Evolutionary conservation across 2,888 invertebrate genomes (phyloP), one percentile per base, ranked within the genome.

Genomic region (Zhuqinia jingwanae): DNA sequence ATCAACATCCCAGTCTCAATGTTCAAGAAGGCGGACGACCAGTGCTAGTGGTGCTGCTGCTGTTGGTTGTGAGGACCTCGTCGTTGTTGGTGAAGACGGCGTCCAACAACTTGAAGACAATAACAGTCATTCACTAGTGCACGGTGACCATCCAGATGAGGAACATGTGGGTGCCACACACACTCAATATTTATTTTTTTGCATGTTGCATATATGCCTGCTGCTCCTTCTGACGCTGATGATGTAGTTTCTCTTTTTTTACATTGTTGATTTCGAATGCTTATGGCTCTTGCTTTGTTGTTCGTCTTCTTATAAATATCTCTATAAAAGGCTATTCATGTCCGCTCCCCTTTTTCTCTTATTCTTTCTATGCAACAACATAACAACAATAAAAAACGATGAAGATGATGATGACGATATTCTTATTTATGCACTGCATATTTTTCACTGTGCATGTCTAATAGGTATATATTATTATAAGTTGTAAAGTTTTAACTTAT

Each of bases 131-230:
- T 70, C 53, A 78, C 77, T 68, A 10, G 47, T 65, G 70, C 77
- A 77, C 22, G 47, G 70, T 85, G 87, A 87, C 83, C 82, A 87
- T 79, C 82, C 77, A 83, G 82, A 77, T 68, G 89, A 89, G 77
- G 88, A 89, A 82, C 90, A 90, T 89, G 90, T 90, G 88, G 87
- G 90, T 90, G 85, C 85, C 84, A 85, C 82, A 77, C 63, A 77
- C 58, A 65, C 36, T 50, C 56, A 45, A 79, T 76, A 81, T 53
- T 84, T 65, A 30, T 22, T 76, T 84, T 76, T 80, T 78, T 30
- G 8, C 15, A 36, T 36, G 3, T 60, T 25, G 15, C 15, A 15
- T 36, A 8, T 8, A 36, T 36, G 36, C 36, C 36, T 36, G 36
- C 36, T 36, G 36, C 36, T 36, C 36, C 36, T 36, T 36, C 42